Base-by-base conservation (phyloP, 1,140 invertebrate species). In the Macrotrachela quadricornifera region DNA sequence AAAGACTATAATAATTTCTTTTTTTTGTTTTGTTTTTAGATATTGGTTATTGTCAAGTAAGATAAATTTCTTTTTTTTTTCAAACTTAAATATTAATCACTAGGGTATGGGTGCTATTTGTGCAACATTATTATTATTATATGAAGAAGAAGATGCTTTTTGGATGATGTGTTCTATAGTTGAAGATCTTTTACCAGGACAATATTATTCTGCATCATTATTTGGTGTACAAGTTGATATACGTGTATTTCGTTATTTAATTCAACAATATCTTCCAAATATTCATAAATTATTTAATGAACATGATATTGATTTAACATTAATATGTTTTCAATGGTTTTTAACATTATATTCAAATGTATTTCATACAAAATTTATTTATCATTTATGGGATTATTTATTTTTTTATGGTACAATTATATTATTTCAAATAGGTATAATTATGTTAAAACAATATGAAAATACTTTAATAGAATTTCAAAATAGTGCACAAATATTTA, bases 81-180 rank as follows among this genome's bases (percentile, higher is more conserved):
- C 3, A 30, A 30, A 30, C 8, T 30, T 30, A 2, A 30, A 30
- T 30, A 30, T 30, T 4, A 8, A 30, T 4, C 21, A 4, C 8
- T 30, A 30, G 21, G 21, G 21, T 30, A 30, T 30, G 21, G 21
- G 21, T 30, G 21, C 8, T 30, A 30, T 30, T 30, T 30, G 21
- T 30, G 87, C 90, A 14, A 87, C 83, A 46, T 72, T 99, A 21
- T 71, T 99, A 54, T 73, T 99, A 0, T 78, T 97, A 49, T 77
- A 96, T 71, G 90, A 95, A 71, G 92, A 99, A 74, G 92, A 97
- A 73, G 88, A 95, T 73, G 79, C 85, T 48, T 99, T 97, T 74
- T 97, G 92, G 92, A 82, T 94, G 71, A 86, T 96, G 83, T 82
- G 84, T 60, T 83, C 86, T 13, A 87, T 97, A 62, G 86, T 97